Evolutionary conservation across 2,797 vertebrate genomes (phyloP).

Genomic region (Oreortyx pictus): DNA sequence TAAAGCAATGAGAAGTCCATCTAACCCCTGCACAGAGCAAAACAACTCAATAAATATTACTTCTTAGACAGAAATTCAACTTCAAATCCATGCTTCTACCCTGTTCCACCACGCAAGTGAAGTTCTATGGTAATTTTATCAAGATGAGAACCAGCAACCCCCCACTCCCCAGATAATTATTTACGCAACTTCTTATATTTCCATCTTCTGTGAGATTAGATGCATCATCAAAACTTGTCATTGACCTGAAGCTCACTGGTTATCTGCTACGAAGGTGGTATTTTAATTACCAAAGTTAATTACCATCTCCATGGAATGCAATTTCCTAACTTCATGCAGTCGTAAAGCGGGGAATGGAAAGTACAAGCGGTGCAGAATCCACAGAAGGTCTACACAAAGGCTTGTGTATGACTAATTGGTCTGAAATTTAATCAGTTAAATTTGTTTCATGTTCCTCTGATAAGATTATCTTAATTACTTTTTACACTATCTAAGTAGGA

Average conservation of each 20-base stretch:
- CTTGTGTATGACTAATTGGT: constrained; percentile 71
- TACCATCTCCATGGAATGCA: constrained; percentile 62
- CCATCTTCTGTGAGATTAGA: neutral
- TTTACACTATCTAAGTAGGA: constrained; percentile 64
- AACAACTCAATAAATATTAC: neutral
- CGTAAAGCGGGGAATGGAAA: constrained; percentile 59
- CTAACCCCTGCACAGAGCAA: neutral
- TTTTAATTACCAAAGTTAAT: constrained; percentile 73
- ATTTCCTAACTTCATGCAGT: constrained; percentile 48
- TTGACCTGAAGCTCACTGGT: constrained; percentile 58
- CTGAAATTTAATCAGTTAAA: constrained; percentile 75
- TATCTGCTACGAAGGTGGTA: constrained; percentile 58
- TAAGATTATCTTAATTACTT: constrained; percentile 76
- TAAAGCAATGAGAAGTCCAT: neutral
- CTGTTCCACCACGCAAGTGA: neutral
- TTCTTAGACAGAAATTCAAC: neutral
- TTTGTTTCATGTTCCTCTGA: constrained; percentile 74
- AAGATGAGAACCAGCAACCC: neutral
- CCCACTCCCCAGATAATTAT: neutral
- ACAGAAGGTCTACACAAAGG: constrained; percentile 65
- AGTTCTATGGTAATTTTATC: neutral
- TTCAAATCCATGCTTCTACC: fast-evolving
- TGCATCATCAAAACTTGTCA: constrained; percentile 27
- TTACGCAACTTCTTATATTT: neutral
- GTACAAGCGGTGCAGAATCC: constrained; percentile 50